A percentile compares a stretch with the other conserved stretches of the same genome.
Conservation (phyloP, 2,888 invertebrate species). For the Zaprionus lineosus region DNA sequence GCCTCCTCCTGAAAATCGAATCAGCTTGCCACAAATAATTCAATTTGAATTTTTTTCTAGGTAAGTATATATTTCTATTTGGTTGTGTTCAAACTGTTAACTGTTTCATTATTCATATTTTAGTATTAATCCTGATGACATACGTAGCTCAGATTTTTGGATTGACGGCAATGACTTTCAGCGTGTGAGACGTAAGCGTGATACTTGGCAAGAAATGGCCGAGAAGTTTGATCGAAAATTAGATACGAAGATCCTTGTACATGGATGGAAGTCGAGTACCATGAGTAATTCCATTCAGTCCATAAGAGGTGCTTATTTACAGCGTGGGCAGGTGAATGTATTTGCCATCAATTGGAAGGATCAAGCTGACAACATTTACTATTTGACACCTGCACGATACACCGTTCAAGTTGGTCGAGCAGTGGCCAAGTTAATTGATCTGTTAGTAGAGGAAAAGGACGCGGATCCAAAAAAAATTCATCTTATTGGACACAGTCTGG, state of each 20-base stretch:
- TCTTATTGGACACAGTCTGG: constrained; percentile 84
- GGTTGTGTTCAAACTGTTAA: background rate
- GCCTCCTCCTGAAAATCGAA: constrained; percentile 75
- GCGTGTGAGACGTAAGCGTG: constrained; percentile 72
- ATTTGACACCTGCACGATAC: constrained; percentile 80
- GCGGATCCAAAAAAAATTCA: constrained; percentile 80
- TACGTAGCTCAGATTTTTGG: constrained; percentile 66
- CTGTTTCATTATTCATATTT: background rate
- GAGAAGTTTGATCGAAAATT: constrained; percentile 79
- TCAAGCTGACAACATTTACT: constrained; percentile 81
- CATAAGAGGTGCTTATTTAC: constrained; percentile 80
- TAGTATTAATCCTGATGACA: constrained; percentile 59
- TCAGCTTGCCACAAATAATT: constrained; percentile 65
- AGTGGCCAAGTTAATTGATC: constrained; percentile 81
- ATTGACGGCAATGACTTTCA: constrained; percentile 62
- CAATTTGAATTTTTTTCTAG: constrained; percentile 80
- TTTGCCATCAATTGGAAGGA: constrained; percentile 82
- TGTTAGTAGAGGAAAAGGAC: constrained; percentile 78
- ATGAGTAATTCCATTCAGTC: constrained; percentile 81
- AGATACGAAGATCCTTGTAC: constrained; percentile 82
- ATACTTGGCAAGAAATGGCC: constrained; percentile 80
- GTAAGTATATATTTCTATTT: constrained; percentile 46
- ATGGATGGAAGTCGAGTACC: constrained; percentile 82
- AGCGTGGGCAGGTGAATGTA: constrained; percentile 78
- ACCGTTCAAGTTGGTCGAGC: constrained; percentile 81